Evolutionary conservation across 1,140 invertebrate genomes (phyloP).

Genomic region (Probaryconus sp.): DNA sequence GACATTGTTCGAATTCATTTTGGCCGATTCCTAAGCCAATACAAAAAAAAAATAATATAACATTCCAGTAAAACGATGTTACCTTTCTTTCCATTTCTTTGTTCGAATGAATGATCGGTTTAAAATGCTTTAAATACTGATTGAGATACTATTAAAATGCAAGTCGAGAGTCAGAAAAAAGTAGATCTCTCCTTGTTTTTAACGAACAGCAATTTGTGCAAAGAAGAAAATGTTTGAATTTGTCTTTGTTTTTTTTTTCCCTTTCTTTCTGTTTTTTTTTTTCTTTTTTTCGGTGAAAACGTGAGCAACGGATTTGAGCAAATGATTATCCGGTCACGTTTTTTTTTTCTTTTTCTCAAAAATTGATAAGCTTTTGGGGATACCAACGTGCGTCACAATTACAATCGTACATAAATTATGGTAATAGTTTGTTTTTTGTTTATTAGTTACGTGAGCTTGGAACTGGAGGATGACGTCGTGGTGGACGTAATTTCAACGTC

Average conservation of each 20-base stretch:
- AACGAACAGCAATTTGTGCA: neutral
- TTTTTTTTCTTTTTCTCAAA: no score
- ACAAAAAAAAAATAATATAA: no score
- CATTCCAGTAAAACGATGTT: no score
- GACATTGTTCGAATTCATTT: no score
- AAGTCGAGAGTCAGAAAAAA: constrained; percentile 26
- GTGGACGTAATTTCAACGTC: constrained; percentile 21
- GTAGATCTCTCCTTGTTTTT: constrained; percentile 9
- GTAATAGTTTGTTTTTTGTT: constrained; percentile 27
- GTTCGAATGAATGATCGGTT: no score
- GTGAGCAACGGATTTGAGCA: constrained; percentile 55
- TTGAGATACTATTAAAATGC: constrained; percentile 21
- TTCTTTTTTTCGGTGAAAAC: constrained; percentile 18
- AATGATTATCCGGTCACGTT: constrained; percentile 44
- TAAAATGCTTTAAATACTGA: constrained; percentile 46
- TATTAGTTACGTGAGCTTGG: constrained; percentile 26
- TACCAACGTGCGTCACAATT: constrained; percentile 15
- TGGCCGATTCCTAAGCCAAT: neutral
- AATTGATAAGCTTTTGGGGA: constrained; percentile 20
- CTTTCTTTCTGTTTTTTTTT: no score
- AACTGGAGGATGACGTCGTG: constrained; percentile 13
- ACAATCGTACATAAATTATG: constrained; percentile 29
- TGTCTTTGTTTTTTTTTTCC: constrained; percentile 10
- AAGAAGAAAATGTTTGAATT: constrained; percentile 7
- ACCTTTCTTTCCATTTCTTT: constrained; percentile 4